Base-by-base conservation (phyloP, 2,797 vertebrate genomes). In the Philypnodon macrostomus region DNA sequence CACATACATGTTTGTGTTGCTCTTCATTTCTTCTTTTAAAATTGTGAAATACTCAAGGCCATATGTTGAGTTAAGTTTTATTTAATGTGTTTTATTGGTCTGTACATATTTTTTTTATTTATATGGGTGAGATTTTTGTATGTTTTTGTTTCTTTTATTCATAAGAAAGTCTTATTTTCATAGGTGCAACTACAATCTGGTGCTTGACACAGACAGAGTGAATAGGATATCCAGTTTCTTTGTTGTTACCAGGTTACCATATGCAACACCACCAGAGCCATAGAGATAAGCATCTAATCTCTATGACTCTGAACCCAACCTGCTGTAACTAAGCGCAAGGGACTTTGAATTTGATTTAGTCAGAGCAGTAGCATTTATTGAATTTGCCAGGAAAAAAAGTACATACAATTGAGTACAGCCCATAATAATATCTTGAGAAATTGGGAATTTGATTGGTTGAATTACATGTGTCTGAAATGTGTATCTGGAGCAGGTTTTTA, bases 71-170 rank as follows among this genome's bases (percentile, higher is more conserved):
- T 75, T 61, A 27, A 69, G 52, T 79, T 84, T 82, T 82, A 85
- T 89, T 91, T 88, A 88, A 88, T 79, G 77, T n/a, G n/a, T n/a
- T n/a, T n/a, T n/a, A n/a, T 85, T 79, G 73, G 73, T 85, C 46
- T 91, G 90, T 89, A 90, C 63, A 90, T 88, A 89, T 83, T 83
- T 78, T 70, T 78, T 56, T 85, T 71, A 90, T 90, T 90, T 90
- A 91, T 90, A 79, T 77, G 81, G 82, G 78, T 87, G 83, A 78
- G 75, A 62, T 63, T 67, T 78, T 70, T 72, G 68, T 16, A 53
- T 44, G 12, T 56, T 34, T 53, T 50, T 1, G 53, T 39, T 39
- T 66, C 40, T 63, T 15, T 1, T 61, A 12, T 63, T n/a, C n/a
- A n/a, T 27, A 2, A 45, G 53, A 59, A 53, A 69, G 77, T 89